phyloP scores from a whole-genome alignment of 2,797 vertebrate genomes.

The Monodelphis domestica region DNA sequence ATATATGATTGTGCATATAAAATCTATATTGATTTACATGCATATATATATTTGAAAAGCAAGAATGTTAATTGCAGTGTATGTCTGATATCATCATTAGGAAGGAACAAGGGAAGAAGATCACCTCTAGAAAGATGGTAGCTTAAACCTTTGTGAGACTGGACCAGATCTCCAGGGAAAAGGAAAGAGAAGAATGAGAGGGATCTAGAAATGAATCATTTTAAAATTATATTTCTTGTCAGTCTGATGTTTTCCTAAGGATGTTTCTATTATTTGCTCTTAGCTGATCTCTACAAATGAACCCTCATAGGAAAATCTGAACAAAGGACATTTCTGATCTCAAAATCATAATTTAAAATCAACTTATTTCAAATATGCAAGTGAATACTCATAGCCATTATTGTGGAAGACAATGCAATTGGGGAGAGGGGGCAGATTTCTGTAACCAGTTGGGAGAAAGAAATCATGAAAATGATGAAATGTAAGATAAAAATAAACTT shows the following conservation, averaged over 20 bases:
- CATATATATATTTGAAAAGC: not conserved
- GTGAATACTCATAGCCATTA: not conserved
- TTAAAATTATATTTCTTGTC: not conserved
- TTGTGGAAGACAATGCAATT: not conserved
- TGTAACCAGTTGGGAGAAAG: not conserved
- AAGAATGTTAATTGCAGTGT: not conserved
- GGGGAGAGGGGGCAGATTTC: not conserved
- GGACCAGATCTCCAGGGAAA: not conserved
- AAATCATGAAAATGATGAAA: not conserved
- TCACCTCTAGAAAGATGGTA: not conserved
- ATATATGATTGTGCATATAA: too few species aligned
- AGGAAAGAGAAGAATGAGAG: not conserved
- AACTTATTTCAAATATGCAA: not conserved
- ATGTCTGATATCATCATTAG: not conserved
- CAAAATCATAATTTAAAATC: not conserved
- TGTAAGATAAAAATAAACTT: conserved; percentile 5
- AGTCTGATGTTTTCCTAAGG: not conserved
- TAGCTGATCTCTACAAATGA: not conserved
- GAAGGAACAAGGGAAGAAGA: conserved; percentile 6
- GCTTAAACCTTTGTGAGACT: not conserved
- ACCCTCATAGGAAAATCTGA: not conserved
- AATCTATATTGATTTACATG: too few species aligned
- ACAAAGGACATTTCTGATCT: not conserved
- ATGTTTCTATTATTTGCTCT: not conserved
- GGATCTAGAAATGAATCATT: not conserved